Evolutionary conservation across 1,140 invertebrate genomes (phyloP), one percentile per base, ranked within the genome.

Genomic region (Brachionus asplanchnoidis): DNA sequence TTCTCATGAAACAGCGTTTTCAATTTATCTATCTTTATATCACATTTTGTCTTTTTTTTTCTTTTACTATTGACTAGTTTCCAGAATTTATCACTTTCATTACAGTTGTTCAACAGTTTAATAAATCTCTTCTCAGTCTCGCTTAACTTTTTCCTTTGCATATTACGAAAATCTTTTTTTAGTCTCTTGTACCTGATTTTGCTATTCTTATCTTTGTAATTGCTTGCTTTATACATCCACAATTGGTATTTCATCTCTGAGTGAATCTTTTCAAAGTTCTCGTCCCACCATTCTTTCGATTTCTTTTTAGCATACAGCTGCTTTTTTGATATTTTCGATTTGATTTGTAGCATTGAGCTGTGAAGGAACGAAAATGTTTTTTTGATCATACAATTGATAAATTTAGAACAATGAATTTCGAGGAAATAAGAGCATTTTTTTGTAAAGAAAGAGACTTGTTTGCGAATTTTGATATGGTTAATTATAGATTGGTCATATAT

Each of bases 141-240:
- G 9, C 42, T 75, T 44, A 42, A 14, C 20, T 44, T 44, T 20
- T 75, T 75, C 40, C 70, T 75, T 75, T 75, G 70, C 23, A 75
- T n/a, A 17, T 75, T 75, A 42, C 70, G 14, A 44, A 75, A 75
- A 5, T 75, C 70, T 20, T 75, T 75, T 75, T 75, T 75, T n/a
- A 75, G 36, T 75, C 70, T 75, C 42, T 75, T 75, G 70, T 75
- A 75, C 40, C 42, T 75, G 36, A 75, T 75, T 44, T 28, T 42
- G n/a, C 36, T 44, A 5, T 75, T 42, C 2, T 3, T 75, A 44
- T 75, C 40, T 44, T 42, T 23, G 26, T 44, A 75, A 17, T 75
- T 75, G 20, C 70, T 75, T 14, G 14, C 42, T 44, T 75, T 75
- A n/a, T 44, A 75, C 7, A 75, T 28, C 8, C 36, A 75, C 42